Evolutionary conservation across 2,113 vertebrate species (phyloP).

Genomic region (Paradisaea rubra): DNA sequence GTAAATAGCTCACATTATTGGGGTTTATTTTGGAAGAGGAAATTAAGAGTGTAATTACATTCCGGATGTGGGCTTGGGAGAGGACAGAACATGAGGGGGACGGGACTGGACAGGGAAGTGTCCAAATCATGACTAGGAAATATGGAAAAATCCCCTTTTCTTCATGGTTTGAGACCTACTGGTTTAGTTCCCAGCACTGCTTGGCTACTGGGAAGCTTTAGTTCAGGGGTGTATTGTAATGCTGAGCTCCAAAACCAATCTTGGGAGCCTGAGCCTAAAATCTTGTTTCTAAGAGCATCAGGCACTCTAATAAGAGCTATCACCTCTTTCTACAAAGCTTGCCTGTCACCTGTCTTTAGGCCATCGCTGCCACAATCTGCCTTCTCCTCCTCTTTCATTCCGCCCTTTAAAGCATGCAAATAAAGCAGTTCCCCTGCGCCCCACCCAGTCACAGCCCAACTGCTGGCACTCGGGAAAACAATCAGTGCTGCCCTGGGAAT

Average conservation of each 20-base stretch:
- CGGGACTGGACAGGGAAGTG: neutral
- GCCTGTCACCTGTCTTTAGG: neutral
- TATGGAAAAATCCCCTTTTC: rapidly evolving
- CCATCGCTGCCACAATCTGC: neutral
- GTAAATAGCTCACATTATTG: neutral
- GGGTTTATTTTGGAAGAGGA: neutral
- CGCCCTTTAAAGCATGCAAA: neutral
- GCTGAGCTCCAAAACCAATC: neutral
- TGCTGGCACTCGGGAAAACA: neutral
- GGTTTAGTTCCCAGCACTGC: neutral
- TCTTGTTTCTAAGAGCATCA: neutral
- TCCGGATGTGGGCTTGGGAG: neutral
- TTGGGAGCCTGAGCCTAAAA: neutral
- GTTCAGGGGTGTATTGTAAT: neutral
- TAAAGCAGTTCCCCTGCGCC: neutral
- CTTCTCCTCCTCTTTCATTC: neutral
- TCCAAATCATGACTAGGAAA: neutral
- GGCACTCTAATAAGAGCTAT: neutral
- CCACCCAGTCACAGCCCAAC: neutral
- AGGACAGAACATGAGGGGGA: neutral
- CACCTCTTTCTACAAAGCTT: neutral
- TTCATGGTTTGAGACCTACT: neutral
- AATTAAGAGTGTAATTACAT: neutral
- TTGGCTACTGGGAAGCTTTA: neutral
- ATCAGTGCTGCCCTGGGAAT: neutral